These are phyloP conservation scores for Myathropa florea DNA, from an alignment of 2,888 invertebrate species.

Conservation along the genomic window DNA sequence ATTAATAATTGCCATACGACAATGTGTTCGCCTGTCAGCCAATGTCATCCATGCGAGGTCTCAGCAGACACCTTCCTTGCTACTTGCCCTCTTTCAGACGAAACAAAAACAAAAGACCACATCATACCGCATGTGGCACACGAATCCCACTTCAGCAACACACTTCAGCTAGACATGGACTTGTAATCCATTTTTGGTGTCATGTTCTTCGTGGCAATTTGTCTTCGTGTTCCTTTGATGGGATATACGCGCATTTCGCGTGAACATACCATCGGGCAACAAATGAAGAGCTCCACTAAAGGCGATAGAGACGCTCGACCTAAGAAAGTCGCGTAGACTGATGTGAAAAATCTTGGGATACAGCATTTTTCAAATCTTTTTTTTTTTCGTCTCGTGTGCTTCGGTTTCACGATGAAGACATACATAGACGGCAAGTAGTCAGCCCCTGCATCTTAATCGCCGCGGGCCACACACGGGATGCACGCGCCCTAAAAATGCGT, in stretches of 20 bases:
- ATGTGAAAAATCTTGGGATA: conserved; percentile 48
- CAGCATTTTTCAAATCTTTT: conserved; percentile 8
- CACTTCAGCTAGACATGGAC: conserved; percentile 49
- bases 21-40: conserved; percentile 74
- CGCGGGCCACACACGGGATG: conserved; percentile 55
- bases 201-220: conserved; percentile 80
- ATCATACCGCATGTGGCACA: conserved; percentile 13
- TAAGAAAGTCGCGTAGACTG: conserved; percentile 10
- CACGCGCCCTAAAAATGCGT: conserved; percentile 55
- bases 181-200: conserved; percentile 75
- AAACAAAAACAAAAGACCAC: conserved; percentile 30
- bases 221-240: conserved; percentile 74
- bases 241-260: conserved; percentile 38
- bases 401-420: conserved; percentile 10
- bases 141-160: conserved; percentile 21
- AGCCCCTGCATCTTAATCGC: conserved; percentile 43
- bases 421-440: not conserved
- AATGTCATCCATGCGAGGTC: conserved; percentile 71
- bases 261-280: not conserved
- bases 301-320: not conserved
- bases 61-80: conserved; percentile 68
- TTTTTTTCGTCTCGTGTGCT: conserved; percentile 1
- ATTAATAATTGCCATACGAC: conserved; percentile 57
- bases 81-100: conserved; percentile 32
- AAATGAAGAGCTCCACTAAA: not conserved